Conservation (phyloP, 2,888 invertebrate genomes). For the Nemurella pictetii region DNA sequence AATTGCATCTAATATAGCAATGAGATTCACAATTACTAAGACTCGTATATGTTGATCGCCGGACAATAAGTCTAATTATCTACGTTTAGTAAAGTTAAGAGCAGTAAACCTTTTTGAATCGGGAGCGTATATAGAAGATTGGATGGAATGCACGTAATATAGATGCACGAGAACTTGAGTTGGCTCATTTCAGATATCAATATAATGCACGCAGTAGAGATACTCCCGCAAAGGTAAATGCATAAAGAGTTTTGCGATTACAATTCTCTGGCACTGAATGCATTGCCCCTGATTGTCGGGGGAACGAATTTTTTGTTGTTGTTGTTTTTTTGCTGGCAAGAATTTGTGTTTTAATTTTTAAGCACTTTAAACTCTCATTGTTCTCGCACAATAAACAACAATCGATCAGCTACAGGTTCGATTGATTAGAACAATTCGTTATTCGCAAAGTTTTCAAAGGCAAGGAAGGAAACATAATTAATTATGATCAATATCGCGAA, state of each 20-base stretch:
- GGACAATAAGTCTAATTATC: neutral
- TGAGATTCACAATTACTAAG: neutral
- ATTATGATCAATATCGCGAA: too few relatives aligned
- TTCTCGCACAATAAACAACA: neutral
- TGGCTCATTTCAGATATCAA: neutral
- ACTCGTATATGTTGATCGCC: neutral
- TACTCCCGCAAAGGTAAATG: neutral
- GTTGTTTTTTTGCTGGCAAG: too few relatives aligned
- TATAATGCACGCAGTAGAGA: neutral
- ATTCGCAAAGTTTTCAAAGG: neutral
- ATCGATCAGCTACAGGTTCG: neutral
- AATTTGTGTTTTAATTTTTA: too few relatives aligned
- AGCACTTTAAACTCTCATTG: too few relatives aligned
- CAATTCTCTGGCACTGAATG: neutral
- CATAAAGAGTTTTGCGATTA: neutral
- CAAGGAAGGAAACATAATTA: too few relatives aligned
- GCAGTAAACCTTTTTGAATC: neutral
- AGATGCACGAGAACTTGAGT: neutral
- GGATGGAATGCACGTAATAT: neutral
- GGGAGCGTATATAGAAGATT: neutral
- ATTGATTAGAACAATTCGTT: neutral
- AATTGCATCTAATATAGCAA: neutral
- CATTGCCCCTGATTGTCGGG: neutral
- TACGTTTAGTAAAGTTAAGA: neutral
- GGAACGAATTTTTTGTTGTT: too few relatives aligned